phyloP scores from a whole-genome alignment of 30 jellyfish, hydroid and myxozoan species.

The Turritopsis rubra region DNA sequence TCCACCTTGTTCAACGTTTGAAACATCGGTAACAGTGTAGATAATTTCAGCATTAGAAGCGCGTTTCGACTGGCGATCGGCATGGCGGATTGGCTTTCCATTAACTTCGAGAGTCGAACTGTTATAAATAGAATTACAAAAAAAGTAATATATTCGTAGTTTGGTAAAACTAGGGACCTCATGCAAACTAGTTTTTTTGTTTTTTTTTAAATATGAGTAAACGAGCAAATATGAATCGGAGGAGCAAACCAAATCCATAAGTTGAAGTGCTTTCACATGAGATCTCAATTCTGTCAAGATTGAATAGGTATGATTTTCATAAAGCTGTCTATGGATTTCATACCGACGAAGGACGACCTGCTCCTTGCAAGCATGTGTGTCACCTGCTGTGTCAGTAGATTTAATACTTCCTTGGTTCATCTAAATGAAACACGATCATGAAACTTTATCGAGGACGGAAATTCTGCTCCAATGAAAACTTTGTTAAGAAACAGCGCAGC shows the following conservation, averaged over 20 bases:
- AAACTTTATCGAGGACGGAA: too few relatives aligned
- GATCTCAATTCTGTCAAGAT: too few relatives aligned
- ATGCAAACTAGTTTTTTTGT: too few relatives aligned
- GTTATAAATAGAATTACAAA: not conserved
- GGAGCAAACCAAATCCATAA: too few relatives aligned
- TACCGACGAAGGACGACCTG: not conserved
- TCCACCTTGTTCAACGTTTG: slow-evolving; percentile 84
- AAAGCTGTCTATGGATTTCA: not conserved
- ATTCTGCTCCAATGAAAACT: not conserved
- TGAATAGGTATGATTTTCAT: too few relatives aligned
- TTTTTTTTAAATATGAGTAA: too few relatives aligned
- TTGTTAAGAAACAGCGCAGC: too few relatives aligned
- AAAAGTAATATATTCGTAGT: too few relatives aligned
- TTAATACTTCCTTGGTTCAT: not conserved
- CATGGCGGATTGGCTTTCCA: not conserved
- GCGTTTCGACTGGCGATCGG: not conserved
- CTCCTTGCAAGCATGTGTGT: not conserved
- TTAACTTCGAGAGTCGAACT: not conserved
- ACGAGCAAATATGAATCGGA: too few relatives aligned
- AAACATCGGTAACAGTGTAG: slow-evolving; percentile 41
- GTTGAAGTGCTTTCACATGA: too few relatives aligned
- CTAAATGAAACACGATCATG: not conserved
- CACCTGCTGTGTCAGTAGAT: not conserved
- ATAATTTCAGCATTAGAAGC: slow-evolving; percentile 19
- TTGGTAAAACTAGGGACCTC: too few relatives aligned